Evolutionary conservation across 2,797 vertebrate genomes (phyloP).

Genomic region (Trachurus trachurus): DNA sequence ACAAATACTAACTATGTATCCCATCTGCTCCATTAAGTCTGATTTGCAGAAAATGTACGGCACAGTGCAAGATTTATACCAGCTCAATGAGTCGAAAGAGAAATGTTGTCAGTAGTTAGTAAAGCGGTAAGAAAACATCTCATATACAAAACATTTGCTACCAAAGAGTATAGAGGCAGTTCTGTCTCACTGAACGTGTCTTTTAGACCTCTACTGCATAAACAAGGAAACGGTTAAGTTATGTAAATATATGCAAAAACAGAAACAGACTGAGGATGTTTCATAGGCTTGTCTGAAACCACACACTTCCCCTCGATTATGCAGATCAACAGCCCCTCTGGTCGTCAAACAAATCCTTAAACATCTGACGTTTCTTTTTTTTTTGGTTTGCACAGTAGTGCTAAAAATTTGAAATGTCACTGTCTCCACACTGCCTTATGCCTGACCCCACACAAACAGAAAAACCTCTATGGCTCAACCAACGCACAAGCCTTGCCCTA

Average conservation of each 20-base stretch:
- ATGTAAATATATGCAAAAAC: conserved; percentile 81
- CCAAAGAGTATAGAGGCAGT: conserved; percentile 50
- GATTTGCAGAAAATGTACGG: neutral
- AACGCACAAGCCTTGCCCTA: conserved; percentile 64
- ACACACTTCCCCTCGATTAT: conserved; percentile 71
- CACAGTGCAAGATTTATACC: neutral
- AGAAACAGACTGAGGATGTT: conserved; percentile 64
- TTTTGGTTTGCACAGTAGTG: conserved; percentile 43
- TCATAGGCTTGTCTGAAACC: conserved; percentile 65
- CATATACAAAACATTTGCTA: conserved; percentile 47
- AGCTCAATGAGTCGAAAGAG: conserved; percentile 25
- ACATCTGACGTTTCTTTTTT: conserved; percentile 47
- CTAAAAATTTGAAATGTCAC: conserved; percentile 73
- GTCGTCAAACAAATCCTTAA: conserved; percentile 60
- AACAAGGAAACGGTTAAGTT: conserved; percentile 72
- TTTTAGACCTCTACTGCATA: conserved; percentile 54
- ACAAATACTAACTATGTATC: neutral
- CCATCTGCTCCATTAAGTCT: neutral
- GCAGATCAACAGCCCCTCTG: conserved; percentile 65
- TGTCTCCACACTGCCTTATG: conserved; percentile 56
- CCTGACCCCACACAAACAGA: conserved; percentile 66
- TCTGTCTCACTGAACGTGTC: conserved; percentile 56
- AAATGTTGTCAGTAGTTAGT: conserved; percentile 19
- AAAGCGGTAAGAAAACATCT: conserved; percentile 38
- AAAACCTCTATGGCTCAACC: conserved; percentile 54